Evolutionary conservation across 2,888 invertebrate species (phyloP).

Genomic region (Hydroisotoma schaefferi): DNA sequence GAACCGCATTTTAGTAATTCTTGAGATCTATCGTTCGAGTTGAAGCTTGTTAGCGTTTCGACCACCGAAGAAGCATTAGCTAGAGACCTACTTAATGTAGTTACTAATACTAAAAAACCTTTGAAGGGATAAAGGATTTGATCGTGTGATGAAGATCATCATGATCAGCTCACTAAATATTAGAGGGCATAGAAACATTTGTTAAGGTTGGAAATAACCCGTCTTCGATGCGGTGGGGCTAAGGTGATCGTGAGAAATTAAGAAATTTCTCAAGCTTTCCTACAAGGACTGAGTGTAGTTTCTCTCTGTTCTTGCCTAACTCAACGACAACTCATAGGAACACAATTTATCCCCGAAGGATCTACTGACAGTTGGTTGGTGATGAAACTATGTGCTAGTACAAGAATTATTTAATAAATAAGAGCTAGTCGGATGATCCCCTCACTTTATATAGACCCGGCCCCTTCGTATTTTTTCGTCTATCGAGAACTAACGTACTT

Average conservation of each 20-base stretch:
- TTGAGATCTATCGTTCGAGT: too few species aligned
- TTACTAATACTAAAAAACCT: background rate
- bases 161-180: slow-evolving; percentile 17
- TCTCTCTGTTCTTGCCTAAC: background rate
- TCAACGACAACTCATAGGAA: background rate
- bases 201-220: slow-evolving; percentile 2
- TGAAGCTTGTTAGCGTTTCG: slow-evolving; percentile 14
- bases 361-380: background rate
- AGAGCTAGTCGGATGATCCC: background rate
- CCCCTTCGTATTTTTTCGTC: background rate
- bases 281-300: background rate
- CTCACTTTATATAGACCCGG: too few species aligned
- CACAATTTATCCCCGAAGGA: background rate
- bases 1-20: too few species aligned
- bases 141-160: slow-evolving; percentile 10
- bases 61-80: slow-evolving; percentile 13
- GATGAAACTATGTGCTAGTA: background rate
- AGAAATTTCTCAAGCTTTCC: background rate
- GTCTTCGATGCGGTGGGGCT: slow-evolving; percentile 9
- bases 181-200: background rate
- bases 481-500: background rate
- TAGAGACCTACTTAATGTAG: background rate
- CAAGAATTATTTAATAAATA: background rate
- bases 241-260: slow-evolving; percentile 19
- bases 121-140: background rate